These are phyloP conservation scores for Acyrthosiphon pisum DNA, from an alignment of 1,140 invertebrate species.

Conservation along the genomic window DNA sequence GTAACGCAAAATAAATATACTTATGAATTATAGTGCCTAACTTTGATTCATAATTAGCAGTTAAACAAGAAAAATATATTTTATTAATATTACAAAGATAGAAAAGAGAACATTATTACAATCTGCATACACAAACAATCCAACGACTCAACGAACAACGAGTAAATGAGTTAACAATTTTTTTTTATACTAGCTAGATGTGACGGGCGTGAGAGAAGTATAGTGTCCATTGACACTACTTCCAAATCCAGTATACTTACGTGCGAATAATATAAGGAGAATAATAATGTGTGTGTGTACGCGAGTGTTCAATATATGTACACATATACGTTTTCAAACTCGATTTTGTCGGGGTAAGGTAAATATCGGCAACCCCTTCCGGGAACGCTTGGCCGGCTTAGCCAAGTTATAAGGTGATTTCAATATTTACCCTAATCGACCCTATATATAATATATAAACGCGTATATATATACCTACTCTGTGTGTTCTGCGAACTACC, in stretches of 20 bases:
- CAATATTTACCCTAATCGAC: conserved; percentile 58
- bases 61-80: too few relatives aligned
- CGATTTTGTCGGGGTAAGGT: conserved; percentile 23
- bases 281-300: not conserved
- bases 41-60: too few relatives aligned
- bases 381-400: conserved; percentile 43
- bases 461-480: not conserved
- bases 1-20: too few relatives aligned
- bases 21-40: too few relatives aligned
- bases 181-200: too few relatives aligned
- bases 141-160: too few relatives aligned
- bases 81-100: too few relatives aligned
- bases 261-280: not conserved
- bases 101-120: too few relatives aligned
- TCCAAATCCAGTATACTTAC: not conserved
- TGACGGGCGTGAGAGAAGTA: too few relatives aligned
- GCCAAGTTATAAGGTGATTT: conserved; percentile 55
- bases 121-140: too few relatives aligned
- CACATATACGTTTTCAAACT: conserved; percentile 28
- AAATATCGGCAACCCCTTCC: conserved; percentile 41
- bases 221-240: too few relatives aligned
- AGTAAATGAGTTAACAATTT: too few relatives aligned
- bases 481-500: not conserved
- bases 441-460: conserved; percentile 5
- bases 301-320: not conserved